Conservation (phyloP, 2,797 vertebrate genomes). For the Melanotaenia nigrans region DNA sequence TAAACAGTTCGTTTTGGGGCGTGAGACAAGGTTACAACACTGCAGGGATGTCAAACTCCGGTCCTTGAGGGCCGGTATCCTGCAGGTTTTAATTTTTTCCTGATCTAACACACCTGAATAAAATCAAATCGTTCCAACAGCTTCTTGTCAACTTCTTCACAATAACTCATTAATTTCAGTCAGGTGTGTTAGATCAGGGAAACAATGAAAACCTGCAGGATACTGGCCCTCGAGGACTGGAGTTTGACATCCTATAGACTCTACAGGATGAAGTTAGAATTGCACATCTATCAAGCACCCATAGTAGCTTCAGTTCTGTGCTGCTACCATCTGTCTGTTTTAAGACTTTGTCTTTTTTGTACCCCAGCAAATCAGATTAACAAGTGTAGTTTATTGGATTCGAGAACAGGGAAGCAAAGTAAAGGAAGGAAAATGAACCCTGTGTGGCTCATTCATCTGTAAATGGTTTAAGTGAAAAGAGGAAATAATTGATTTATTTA, state of each 20-base stretch:
- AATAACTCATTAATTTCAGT: no score
- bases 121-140: no score
- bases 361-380: neutral
- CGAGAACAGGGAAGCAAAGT: constrained; percentile 11
- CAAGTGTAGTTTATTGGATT: constrained; percentile 2
- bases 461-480: neutral
- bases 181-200: no score
- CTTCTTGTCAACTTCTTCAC: no score
- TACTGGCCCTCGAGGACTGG: no score
- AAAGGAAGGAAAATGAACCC: constrained; percentile 18
- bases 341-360: neutral
- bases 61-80: no score
- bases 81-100: no score
- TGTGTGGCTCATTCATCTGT: neutral
- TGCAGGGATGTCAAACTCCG: neutral
- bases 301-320: neutral
- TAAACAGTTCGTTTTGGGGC: neutral
- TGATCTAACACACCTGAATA: no score
- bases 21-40: neutral
- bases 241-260: no score
- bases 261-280: neutral
- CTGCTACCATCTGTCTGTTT: neutral
- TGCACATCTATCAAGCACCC: neutral
- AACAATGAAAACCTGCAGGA: no score
- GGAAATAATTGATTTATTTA: neutral